Evolutionary conservation across 2,113 vertebrate species (phyloP), one percentile per base, ranked within the genome.

Genomic region (Macquaria australasica): DNA sequence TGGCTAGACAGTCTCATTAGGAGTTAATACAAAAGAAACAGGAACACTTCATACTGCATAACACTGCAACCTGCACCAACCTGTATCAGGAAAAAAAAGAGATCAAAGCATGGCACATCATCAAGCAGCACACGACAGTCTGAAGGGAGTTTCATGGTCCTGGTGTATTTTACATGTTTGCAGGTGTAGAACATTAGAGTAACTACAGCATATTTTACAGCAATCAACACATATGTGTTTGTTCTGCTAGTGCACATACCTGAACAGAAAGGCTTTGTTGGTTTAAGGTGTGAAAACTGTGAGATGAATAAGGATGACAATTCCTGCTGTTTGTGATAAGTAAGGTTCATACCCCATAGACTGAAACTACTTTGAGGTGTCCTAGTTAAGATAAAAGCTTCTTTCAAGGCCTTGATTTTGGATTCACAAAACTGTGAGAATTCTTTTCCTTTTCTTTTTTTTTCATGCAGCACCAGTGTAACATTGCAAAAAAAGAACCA

Each of bases 301-400:
- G 83, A 68, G 76, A 59, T 87, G 80, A 85, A 93, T 87, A 85
- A 82, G 64, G 70, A 90, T 23, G 77, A 83, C 76, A 67, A 59
- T 73, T 84, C 87, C 86, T 75, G 82, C 80, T 91, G 86, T 85
- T 89, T 79, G 81, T 75, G 79, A 81, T 81, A 86, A 77, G 39
- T 72, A 87, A 34, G 51, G 59, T 79, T 85, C 77, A 77, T 8
- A 64, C 48, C 60, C 68, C 78, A 59, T 48, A 67, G 59, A 90
- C 84, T 25, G 71, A 90, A 83, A 82, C 62, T 85, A 79, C 84
- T 89, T 73, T 83, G 81, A 84, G 76, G 51, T 66, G 85, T 83
- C 87, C 88, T 85, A 92, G 79, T 91, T 93, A 89, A 88, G 89
- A 93, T 94, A 83, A 94, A 93, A 93, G 81, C 64, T 62, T 84